Percentiles rank a stretch among this genome's conserved stretches.
Conservation (phyloP, 2,113 vertebrate species). For the Neogobius melanostomus region DNA sequence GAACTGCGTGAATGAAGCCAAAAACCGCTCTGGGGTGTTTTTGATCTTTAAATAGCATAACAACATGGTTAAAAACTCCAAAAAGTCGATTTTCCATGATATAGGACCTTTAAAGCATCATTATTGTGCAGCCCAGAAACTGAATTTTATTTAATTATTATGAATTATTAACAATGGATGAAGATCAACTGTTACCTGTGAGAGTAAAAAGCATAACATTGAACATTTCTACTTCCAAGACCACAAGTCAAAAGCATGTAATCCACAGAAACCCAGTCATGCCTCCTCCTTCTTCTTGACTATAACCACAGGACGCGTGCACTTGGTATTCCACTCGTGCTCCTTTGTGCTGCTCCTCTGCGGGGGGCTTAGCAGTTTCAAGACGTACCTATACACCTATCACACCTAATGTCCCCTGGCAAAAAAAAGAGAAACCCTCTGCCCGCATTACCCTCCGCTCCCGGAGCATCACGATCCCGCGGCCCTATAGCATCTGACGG, state of each 20-base stretch:
- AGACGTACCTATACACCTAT: slow-evolving; percentile 27
- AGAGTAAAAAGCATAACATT: too few relatives aligned
- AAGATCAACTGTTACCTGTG: too few relatives aligned
- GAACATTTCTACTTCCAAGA: neutral
- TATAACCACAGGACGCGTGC: slow-evolving; percentile 69
- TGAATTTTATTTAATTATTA: too few relatives aligned
- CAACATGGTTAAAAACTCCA: too few relatives aligned
- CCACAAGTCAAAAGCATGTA: neutral
- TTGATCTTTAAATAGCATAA: too few relatives aligned
- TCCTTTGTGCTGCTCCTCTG: slow-evolving; percentile 43
- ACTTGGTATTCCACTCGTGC: slow-evolving; percentile 63
- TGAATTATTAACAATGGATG: too few relatives aligned
- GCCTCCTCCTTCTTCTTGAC: too few relatives aligned
- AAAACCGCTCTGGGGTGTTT: too few relatives aligned
- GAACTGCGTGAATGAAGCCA: too few relatives aligned
- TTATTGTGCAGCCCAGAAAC: too few relatives aligned
- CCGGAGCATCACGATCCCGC: slow-evolving; percentile 63
- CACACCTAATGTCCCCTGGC: slow-evolving; percentile 58
- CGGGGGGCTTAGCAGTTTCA: slow-evolving; percentile 49
- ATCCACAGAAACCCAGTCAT: neutral
- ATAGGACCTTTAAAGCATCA: too few relatives aligned
- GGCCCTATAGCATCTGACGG: slow-evolving; percentile 72
- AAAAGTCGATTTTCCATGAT: too few relatives aligned
- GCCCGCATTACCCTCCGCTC: slow-evolving; percentile 17
- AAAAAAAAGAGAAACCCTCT: slow-evolving; percentile 21